Base-by-base conservation (phyloP, 2,888 invertebrate genomes). In the Gerris lacustris region DNA sequence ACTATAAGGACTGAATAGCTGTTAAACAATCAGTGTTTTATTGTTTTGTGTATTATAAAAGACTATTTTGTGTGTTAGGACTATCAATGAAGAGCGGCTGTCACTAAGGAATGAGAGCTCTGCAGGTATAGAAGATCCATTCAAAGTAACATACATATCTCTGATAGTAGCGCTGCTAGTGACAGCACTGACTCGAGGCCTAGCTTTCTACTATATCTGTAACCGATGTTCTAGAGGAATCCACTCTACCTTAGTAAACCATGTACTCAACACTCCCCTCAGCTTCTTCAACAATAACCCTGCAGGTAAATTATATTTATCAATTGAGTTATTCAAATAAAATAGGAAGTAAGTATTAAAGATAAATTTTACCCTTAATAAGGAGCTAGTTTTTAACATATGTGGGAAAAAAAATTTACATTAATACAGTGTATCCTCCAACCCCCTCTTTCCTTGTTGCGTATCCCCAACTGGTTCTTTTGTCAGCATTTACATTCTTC, bases 261-360 rank as follows among this genome's bases (percentile, higher is more conserved):
- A 87, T 76, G 84, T 94, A 55, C 79, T 93, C 9, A 83, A 87
- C 73, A 88, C 91, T 0, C 89, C 91, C 0, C 89, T 92, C 84
- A 81, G 86, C 44, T 94, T 94, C 81, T 94, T 94, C 79, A 90
- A 92, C 79, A 87, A 86, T 6, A 92, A 93, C 80, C 90, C 93
- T 0, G 88, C 91, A 15, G 90, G 90, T 88, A 80, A 83, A 82
- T 75, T 76, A 11, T 55, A 15, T 55, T 31, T 31, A 31, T 31
- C 31, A 31, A 31, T 31, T 31, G 31, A 31, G 31, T 31, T 2
- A 31, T 31, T 31, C 1, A 31, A 31, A 31, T 31, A 31, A 31
- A 31, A 31, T 31, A 31, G 31, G 31, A 31, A 31, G 31, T 31
- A 31, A 31, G 31, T 31, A 31, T 31, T 31, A 31, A 31, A 31